Base-by-base conservation (phyloP, 53 echinoderm and acorn worm species). In the Hippasteria phrygiana region DNA sequence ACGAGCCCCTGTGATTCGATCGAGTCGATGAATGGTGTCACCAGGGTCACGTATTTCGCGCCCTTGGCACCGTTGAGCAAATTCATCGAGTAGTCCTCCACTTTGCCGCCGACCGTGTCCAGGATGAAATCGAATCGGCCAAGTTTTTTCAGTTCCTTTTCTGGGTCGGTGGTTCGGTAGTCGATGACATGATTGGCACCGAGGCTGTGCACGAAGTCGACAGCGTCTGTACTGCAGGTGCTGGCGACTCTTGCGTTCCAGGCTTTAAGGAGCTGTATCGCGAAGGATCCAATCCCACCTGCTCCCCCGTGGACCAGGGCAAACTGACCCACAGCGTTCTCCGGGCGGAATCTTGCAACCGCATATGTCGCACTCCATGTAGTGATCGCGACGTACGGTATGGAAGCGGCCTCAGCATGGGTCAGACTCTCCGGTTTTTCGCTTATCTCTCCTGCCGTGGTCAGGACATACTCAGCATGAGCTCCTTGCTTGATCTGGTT, bases 91-190 rank as follows among this genome's bases (percentile, higher is more conserved):
- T 94, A 84, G 0, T 91, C 84, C 39, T 98, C 95, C 0, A 94
- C 83, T 40, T 72, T 34, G 0, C 94, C 95, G 12, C 94, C 94
- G 31, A 94, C 88, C 2, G 93, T 78, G 62, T 98, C 95, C 4
- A 95, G 53, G 48, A 98, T 95, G 51, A 93, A 80, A 42, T 98
- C 98, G 89, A 96, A 98, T n/a, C 88, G 88, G 14, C 98, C 98
- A 47, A 88, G 26, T 41, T 91, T 83, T 31, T 69, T 38, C 16
- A 98, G 91, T 34, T 95, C 91, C 1, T 83, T 62, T 31, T 89
- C 81, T 6, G 87, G 59, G 27, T 94, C 48, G 17, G 90, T 76
- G 71, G 87, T 88, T 53, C 64, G 94, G 77, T 98, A 98, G 62
- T 98, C 98, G 10, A 95, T 88, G 14, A 90, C 90, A 8, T 90